These are phyloP conservation scores for Gastracanthus pulcherrimus DNA, from an alignment of 2,888 invertebrate genomes.

Conservation along the genomic window DNA sequence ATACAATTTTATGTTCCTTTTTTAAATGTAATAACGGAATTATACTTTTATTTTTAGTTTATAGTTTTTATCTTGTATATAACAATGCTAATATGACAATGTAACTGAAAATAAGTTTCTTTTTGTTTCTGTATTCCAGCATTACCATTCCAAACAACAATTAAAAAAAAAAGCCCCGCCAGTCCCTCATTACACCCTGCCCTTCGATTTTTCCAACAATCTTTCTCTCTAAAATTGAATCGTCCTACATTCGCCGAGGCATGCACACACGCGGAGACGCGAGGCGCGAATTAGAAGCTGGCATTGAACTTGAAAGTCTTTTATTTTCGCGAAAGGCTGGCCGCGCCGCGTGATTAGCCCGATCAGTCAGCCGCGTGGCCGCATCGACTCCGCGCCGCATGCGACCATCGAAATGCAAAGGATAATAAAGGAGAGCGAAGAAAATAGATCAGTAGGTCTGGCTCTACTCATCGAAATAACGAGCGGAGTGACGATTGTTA, in stretches of 20 bases:
- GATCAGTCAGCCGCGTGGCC: not conserved
- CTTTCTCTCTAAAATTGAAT: too few species aligned
- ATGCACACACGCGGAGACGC: not conserved
- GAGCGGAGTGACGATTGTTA: constrained; percentile 38
- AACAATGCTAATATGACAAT: too few species aligned
- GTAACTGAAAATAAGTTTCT: too few species aligned
- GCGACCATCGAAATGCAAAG: constrained; percentile 31
- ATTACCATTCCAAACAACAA: too few species aligned
- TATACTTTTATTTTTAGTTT: too few species aligned
- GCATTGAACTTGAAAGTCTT: constrained; percentile 46
- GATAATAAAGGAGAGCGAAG: constrained; percentile 34
- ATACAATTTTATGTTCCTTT: too few species aligned
- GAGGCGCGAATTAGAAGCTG: not conserved
- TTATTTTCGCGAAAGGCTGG: constrained; percentile 3
- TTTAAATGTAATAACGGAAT: too few species aligned
- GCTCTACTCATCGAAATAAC: constrained; percentile 63
- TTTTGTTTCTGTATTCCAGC: too few species aligned
- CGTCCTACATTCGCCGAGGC: not conserved
- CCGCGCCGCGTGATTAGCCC: not conserved
- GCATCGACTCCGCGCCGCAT: not conserved
- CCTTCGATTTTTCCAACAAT: too few species aligned
- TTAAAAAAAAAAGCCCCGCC: too few species aligned
- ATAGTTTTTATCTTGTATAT: too few species aligned
- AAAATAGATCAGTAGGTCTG: constrained; percentile 62
- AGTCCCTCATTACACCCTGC: too few species aligned